phyloP scores from a whole-genome alignment of 2,888 invertebrate species.

The Mimumesa dahlbomi region DNA sequence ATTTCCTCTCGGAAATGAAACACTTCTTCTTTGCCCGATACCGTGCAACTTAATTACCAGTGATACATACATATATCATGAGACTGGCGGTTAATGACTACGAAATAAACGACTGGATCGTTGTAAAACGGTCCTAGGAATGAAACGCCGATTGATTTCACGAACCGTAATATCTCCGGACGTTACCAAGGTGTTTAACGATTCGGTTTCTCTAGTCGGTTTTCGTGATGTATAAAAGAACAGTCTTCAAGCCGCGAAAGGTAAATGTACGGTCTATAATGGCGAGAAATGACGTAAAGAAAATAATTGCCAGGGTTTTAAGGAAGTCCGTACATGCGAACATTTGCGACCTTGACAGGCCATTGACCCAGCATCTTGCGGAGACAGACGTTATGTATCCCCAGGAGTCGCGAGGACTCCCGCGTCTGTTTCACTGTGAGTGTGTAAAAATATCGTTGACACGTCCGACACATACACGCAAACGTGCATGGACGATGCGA shows the following conservation, averaged over 20 bases:
- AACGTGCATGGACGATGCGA: no score
- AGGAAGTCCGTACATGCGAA: slow-evolving; percentile 46
- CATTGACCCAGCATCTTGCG: slow-evolving; percentile 51
- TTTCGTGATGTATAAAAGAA: neutral
- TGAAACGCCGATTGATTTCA: no score
- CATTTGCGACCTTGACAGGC: slow-evolving; percentile 59
- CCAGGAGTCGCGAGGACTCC: slow-evolving; percentile 23
- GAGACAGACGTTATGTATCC: slow-evolving; percentile 30
- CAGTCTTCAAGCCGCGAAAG: neutral
- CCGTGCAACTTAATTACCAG: no score
- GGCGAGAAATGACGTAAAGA: slow-evolving; percentile 1
- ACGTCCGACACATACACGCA: no score
- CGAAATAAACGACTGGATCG: no score
- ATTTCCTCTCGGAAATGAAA: no score
- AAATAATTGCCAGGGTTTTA: slow-evolving; percentile 17
- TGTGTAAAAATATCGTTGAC: slow-evolving; percentile 29
- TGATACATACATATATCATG: no score
- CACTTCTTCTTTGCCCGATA: no score
- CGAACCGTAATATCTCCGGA: no score
- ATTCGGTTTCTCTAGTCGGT: neutral
- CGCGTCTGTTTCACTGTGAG: slow-evolving; percentile 3
- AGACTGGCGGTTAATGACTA: no score
- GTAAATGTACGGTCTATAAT: neutral
- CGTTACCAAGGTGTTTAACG: no score
- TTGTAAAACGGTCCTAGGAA: no score